Percentiles rank a stretch among this genome's conserved stretches.
phyloP scores from a whole-genome alignment of 1,140 invertebrate genomes.

The Cydia fagiglandana region DNA sequence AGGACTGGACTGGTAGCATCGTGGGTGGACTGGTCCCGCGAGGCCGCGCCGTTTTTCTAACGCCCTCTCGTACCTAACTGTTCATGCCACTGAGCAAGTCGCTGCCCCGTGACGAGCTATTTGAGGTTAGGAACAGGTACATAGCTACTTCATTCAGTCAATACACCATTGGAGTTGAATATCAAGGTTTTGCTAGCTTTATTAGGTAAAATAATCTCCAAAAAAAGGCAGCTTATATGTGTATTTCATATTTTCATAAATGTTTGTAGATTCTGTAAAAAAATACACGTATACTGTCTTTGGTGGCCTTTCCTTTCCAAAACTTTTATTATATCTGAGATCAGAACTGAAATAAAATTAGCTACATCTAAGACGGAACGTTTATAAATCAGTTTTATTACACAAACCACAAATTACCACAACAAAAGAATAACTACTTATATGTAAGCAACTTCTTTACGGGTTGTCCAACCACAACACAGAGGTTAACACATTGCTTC shows the following conservation, averaged over 20 bases:
- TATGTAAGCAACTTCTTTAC: neutral
- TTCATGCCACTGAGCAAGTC: constrained; percentile 42
- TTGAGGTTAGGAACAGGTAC: constrained; percentile 7
- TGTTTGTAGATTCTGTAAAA: too few relatives aligned
- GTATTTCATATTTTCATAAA: too few relatives aligned
- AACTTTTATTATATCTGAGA: too few relatives aligned
- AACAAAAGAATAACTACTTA: neutral
- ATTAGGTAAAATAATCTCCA: too few relatives aligned
- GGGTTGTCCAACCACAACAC: constrained; percentile 18
- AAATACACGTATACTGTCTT: too few relatives aligned
- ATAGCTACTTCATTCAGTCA: neutral
- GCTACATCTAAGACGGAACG: neutral
- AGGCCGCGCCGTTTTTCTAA: constrained; percentile 60
- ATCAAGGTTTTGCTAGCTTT: too few relatives aligned
- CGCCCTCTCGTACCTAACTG: constrained; percentile 62
- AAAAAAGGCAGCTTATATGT: too few relatives aligned
- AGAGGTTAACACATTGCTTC: constrained; percentile 22
- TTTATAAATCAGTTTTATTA: neutral
- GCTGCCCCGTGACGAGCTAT: neutral
- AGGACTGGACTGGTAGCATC: constrained; percentile 40
- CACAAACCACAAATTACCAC: neutral
- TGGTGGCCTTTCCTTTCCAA: too few relatives aligned
- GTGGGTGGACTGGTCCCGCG: constrained; percentile 67
- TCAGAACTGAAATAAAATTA: neutral
- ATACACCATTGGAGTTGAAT: too few relatives aligned